Evolutionary conservation across 2,797 vertebrate genomes (phyloP), one percentile per base, ranked within the genome.

Genomic region (Hydrocynus forskahlii): DNA sequence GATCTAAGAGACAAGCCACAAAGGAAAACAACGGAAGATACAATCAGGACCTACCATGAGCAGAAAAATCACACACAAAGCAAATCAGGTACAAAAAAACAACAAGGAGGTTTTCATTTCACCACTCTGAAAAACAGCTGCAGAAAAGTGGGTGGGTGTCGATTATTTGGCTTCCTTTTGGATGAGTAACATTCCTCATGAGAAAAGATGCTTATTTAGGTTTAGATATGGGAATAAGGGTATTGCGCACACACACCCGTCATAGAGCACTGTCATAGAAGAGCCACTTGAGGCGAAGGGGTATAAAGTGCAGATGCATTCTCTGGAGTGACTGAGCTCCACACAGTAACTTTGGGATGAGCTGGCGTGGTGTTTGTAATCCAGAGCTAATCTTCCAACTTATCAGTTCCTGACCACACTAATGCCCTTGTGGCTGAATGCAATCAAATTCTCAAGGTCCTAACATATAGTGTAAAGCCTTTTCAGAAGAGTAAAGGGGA

Each of bases 21-120:
- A 75, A 60, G 55, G 12, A 40, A 75, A 60, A 60, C 16, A 70
- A 73, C 2, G 17, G 54, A 55, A 60, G 55, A 75, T 45, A 60
- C 5, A 10, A 75, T 60, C 55, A 75, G 55, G 38, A 59, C 40
- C 9, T 4, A 21, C 13, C 55, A 60, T 23, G 10, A 60, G 38
- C 55, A 16, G 1, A 21, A 75, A 43, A 75, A 23, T 62, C 55
- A 21, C 55, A 52, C 25, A 23, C n/a, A 59, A 59, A 57, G 3
- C 70, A 50, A 52, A 25, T 70, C 45, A 57, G 10, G 7, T 13
- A 40, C 17, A 57, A 40, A 38, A 67, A 52, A 67, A 67, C 16
- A 55, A 35, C 17, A 40, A 40, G 52, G 12, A 29, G 12, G 43
- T 13, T 48, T 66, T 66, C 16, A 19, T 52, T 23, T 17, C 13